Percentiles rank a stretch among this genome's conserved stretches.
Evolutionary conservation across 2,888 invertebrate genomes (phyloP).

Genomic region (Pherbina coryleti): DNA sequence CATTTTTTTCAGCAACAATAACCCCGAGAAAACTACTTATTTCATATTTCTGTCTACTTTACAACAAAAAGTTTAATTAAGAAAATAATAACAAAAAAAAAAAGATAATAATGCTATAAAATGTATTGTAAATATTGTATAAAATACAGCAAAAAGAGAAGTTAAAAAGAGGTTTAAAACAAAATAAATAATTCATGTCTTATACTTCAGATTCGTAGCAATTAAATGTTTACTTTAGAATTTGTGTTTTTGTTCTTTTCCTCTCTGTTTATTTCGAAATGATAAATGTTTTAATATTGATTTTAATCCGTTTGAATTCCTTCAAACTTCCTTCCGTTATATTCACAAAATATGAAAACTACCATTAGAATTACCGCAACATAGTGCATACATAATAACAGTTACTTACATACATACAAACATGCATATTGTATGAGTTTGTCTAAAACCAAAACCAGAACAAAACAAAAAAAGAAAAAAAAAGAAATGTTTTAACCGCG

Average conservation of each 20-base stretch:
- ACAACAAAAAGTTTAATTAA: slow-evolving; percentile 22
- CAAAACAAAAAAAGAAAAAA: neutral
- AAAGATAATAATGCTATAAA: slow-evolving; percentile 17
- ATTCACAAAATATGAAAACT: neutral
- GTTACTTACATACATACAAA: neutral
- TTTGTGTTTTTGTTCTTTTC: neutral
- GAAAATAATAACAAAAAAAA: slow-evolving; percentile 3
- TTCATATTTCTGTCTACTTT: slow-evolving; percentile 6
- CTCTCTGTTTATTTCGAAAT: neutral
- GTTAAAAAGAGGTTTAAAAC: slow-evolving; percentile 18
- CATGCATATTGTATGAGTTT: neutral
- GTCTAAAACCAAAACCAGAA: neutral
- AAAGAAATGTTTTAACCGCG: neutral
- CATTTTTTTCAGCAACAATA: neutral
- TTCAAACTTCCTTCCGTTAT: neutral
- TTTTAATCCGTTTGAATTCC: neutral
- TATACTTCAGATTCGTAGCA: no score
- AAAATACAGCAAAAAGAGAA: slow-evolving; percentile 48
- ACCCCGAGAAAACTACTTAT: neutral
- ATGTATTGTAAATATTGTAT: slow-evolving; percentile 51
- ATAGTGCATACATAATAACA: no score
- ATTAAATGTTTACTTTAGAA: slow-evolving; percentile 24
- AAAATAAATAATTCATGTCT: slow-evolving; percentile 14
- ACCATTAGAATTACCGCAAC: no score
- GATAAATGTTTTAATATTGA: neutral